These are phyloP conservation scores for Alectura lathami DNA, from an alignment of 2,113 vertebrate genomes.

Conservation along the genomic window DNA sequence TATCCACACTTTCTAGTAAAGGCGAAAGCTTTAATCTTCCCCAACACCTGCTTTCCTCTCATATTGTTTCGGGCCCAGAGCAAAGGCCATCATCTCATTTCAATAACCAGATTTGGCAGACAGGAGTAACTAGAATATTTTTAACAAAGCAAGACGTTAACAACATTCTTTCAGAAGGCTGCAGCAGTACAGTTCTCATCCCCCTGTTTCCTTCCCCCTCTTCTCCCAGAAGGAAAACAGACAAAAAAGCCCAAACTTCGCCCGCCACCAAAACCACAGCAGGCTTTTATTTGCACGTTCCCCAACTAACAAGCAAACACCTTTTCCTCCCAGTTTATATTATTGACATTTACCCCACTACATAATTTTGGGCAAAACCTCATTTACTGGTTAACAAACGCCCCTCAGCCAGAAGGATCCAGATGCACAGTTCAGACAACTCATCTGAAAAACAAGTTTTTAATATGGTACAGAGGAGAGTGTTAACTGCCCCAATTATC, in stretches of 20 bases:
- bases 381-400: not conserved
- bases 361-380: not conserved
- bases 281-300: not conserved
- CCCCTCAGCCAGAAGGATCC: not conserved
- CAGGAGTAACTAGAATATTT: conserved; percentile 31
- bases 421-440: not conserved
- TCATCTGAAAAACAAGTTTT: not conserved
- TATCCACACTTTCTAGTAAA: not conserved
- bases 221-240: not conserved
- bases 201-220: not conserved
- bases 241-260: not conserved
- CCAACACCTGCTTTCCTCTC: conserved; percentile 11
- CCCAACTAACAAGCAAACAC: not conserved
- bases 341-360: fast-evolving
- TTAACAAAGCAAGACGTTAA: conserved; percentile 11
- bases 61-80: not conserved
- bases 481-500: not conserved
- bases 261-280: not conserved
- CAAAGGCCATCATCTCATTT: conserved; percentile 5
- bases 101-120: conserved; percentile 19
- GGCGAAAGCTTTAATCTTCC: conserved; percentile 6
- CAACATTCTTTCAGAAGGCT: conserved; percentile 5
- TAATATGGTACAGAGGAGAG: fast-evolving
- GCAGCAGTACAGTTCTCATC: not conserved
- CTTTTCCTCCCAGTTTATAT: not conserved